Evolutionary conservation across 2,888 invertebrate species (phyloP).

Genomic region (Agrilus cyanescens): DNA sequence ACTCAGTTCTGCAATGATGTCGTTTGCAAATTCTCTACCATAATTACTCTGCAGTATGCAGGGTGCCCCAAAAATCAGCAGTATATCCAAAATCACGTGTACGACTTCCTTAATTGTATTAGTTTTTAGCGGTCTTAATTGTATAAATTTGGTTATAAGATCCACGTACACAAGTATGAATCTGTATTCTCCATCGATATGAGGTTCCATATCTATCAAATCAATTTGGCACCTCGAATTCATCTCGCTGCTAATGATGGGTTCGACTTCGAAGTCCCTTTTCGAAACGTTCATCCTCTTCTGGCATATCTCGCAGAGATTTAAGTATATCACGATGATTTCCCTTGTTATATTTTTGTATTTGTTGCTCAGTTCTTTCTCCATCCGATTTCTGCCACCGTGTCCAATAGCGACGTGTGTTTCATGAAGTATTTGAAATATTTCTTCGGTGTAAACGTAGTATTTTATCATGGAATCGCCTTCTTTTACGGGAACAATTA

Average conservation of each 20-base stretch:
- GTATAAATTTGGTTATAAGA: slow-evolving; percentile 28
- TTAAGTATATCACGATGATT: slow-evolving; percentile 7
- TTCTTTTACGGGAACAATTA: slow-evolving; percentile 4
- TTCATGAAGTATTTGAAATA: slow-evolving; percentile 11
- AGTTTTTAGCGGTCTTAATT: slow-evolving; percentile 22
- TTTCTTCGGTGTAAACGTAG: slow-evolving; percentile 5
- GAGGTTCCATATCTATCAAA: slow-evolving; percentile 6
- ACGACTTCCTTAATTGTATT: slow-evolving; percentile 27
- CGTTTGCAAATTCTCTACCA: slow-evolving; percentile 25
- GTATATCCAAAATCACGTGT: slow-evolving; percentile 24
- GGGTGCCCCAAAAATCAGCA: slow-evolving; percentile 27
- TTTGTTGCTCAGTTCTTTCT: slow-evolving; percentile 5
- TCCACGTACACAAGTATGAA: slow-evolving; percentile 30
- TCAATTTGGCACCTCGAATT: slow-evolving; percentile 7
- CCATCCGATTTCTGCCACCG: slow-evolving; percentile 9
- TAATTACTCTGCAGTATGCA: slow-evolving; percentile 26
- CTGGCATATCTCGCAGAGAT: slow-evolving; percentile 5
- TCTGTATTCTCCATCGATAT: slow-evolving; percentile 21
- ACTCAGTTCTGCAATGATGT: slow-evolving; percentile 19
- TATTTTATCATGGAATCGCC: slow-evolving; percentile 1
- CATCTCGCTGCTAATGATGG: slow-evolving; percentile 1
- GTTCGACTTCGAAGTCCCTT: slow-evolving; percentile 1
- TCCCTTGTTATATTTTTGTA: slow-evolving; percentile 10
- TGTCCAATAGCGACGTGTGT: slow-evolving; percentile 9
- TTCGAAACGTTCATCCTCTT: slow-evolving; percentile 3